phyloP scores from a whole-genome alignment of 2,797 vertebrate species.

The Sebastes flavidus region DNA sequence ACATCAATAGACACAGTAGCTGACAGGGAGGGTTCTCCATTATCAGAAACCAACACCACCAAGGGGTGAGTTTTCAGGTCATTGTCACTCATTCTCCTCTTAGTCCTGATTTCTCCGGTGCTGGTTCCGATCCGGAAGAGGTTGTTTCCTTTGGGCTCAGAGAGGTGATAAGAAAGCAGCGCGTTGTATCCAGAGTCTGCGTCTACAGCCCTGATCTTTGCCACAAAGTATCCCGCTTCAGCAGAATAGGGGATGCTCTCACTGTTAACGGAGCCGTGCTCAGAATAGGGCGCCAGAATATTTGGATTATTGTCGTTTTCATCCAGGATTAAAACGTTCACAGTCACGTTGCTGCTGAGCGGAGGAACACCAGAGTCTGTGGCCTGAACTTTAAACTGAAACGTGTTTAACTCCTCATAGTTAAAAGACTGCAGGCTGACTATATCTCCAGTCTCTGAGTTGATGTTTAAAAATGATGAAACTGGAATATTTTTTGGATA shows the following conservation, averaged over 20 bases:
- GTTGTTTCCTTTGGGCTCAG: conserved; percentile 59
- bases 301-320: conserved; percentile 16
- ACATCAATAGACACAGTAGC: conserved; percentile 62
- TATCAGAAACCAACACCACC: conserved; percentile 71
- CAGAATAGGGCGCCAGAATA: conserved; percentile 1
- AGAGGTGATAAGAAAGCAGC: conserved; percentile 28
- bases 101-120: conserved; percentile 24
- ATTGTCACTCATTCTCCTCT: conserved; percentile 63
- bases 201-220: conserved; percentile 72
- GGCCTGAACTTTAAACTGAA: conserved; percentile 63
- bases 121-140: conserved; percentile 48
- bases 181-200: conserved; percentile 67
- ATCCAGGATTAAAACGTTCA: conserved; percentile 69
- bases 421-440: conserved; percentile 60
- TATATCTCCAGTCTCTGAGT: conserved; percentile 62
- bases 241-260: conserved; percentile 82
- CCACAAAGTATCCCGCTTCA: conserved; percentile 57
- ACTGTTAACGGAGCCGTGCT: conserved; percentile 7
- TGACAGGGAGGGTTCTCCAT: conserved; percentile 67
- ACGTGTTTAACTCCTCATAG: conserved; percentile 39
- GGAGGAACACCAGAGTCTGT: conserved; percentile 57
- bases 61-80: conserved; percentile 57
- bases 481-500: conserved; percentile 77
- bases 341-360: conserved; percentile 60
- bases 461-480: conserved; percentile 71